phyloP scores from a whole-genome alignment of 2,797 vertebrate species.

The Sternarchorhynchus goeldii region DNA sequence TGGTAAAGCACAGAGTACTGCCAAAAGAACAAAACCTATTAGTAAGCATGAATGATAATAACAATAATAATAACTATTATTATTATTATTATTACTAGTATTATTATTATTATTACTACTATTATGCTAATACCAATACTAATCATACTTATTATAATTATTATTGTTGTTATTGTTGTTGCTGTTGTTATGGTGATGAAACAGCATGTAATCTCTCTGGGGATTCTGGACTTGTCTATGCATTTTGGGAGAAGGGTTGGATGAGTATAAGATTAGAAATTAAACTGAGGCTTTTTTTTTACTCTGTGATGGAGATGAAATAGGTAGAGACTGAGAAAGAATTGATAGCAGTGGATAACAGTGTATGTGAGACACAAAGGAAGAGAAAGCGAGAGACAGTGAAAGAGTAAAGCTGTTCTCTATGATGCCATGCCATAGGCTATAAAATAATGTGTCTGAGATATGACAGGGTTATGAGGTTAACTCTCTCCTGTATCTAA shows the following conservation, averaged over 20 bases:
- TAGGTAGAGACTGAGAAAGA: not conserved
- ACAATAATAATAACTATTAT: not conserved
- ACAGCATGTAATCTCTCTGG: not conserved
- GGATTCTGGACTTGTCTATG: not conserved
- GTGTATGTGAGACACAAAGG: not conserved
- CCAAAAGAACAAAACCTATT: not conserved
- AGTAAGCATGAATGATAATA: not conserved
- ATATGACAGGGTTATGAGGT: not conserved
- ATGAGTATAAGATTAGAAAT: not conserved
- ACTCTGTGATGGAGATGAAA: not conserved
- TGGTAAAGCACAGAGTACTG: not conserved
- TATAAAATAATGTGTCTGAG: not conserved
- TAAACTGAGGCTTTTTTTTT: not conserved
- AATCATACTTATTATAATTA: no score
- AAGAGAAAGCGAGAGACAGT: slow-evolving; percentile 15
- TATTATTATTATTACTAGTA: no score
- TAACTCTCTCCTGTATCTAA: not conserved
- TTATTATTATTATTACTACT: no score
- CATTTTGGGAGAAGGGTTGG: no score
- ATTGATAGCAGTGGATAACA: not conserved
- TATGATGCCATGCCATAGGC: slow-evolving; percentile 4
- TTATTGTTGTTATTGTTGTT: no score
- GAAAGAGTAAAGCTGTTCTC: not conserved
- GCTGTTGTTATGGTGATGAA: no score
- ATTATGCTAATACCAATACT: no score